These are phyloP conservation scores for Tethya wilhelma DNA, from an alignment of 37 sponge, comb jelly and placozoan species.

Conservation along the genomic window DNA sequence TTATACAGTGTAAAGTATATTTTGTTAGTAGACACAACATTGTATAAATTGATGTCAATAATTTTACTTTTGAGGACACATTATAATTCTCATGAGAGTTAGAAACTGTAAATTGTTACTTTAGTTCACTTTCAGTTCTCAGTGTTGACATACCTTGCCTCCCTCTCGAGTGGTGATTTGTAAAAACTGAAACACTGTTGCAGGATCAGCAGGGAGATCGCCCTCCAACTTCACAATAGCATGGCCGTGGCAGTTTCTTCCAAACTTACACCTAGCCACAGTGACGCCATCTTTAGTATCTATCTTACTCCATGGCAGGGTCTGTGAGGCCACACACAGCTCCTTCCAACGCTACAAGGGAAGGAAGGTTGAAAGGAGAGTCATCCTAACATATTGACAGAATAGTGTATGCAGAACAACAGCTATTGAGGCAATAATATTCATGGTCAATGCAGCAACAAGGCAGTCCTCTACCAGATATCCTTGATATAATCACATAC, in stretches of 20 bases:
- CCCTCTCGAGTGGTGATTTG: conserved; percentile 73
- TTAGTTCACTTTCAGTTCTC: too few relatives aligned
- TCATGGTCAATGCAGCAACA: too few relatives aligned
- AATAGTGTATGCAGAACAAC: too few relatives aligned
- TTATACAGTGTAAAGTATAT: background rate
- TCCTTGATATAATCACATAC: too few relatives aligned
- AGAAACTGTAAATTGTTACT: too few relatives aligned
- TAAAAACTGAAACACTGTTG: conserved; percentile 70
- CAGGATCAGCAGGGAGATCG: conserved; percentile 41
- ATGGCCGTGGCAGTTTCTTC: conserved; percentile 42
- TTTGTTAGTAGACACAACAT: background rate
- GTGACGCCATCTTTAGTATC: conserved; percentile 82
- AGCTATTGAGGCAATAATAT: too few relatives aligned
- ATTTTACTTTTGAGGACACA: too few relatives aligned
- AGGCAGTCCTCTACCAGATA: too few relatives aligned
- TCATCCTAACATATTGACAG: too few relatives aligned
- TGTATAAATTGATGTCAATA: too few relatives aligned
- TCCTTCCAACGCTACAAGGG: conserved; percentile 67
- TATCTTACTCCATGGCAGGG: conserved; percentile 59
- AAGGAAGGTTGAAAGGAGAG: too few relatives aligned
- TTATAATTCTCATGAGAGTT: too few relatives aligned
- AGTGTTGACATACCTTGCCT: conserved; percentile 69
- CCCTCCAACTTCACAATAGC: conserved; percentile 83
- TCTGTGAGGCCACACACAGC: conserved; percentile 36
- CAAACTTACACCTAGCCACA: conserved; percentile 76